These are phyloP conservation scores for Hirudo medicinalis DNA, from an alignment of 1,140 invertebrate genomes.

Conservation along the genomic window DNA sequence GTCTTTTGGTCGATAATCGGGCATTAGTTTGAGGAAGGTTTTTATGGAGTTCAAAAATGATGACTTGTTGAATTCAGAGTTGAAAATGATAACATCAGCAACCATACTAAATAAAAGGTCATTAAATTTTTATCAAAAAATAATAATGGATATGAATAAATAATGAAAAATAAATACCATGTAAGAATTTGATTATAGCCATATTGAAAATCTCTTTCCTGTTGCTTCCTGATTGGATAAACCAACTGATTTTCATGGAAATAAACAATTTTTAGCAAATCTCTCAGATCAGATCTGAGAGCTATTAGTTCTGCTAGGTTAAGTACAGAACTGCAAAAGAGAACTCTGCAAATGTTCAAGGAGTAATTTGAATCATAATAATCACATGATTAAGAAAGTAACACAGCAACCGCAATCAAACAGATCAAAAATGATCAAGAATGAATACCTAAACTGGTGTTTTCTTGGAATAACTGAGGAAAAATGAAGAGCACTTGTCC, in stretches of 20 bases:
- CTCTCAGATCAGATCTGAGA: constrained; percentile 50
- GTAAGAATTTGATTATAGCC: constrained; percentile 62
- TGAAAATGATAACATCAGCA: constrained; percentile 58
- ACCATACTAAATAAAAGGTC: constrained; percentile 47
- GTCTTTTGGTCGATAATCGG: constrained; percentile 49
- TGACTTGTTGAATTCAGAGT: constrained; percentile 55
- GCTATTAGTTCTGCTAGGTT: constrained; percentile 58
- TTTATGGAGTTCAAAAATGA: constrained; percentile 54
- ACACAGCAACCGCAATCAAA: background rate
- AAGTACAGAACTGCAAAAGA: constrained; percentile 60
- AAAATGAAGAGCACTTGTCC: constrained; percentile 54
- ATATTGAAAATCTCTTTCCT: constrained; percentile 62
- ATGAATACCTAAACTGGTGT: constrained; percentile 41
- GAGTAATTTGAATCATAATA: background rate
- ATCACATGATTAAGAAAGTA: constrained; percentile 15
- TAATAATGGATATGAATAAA: too few relatives aligned
- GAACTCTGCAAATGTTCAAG: constrained; percentile 35
- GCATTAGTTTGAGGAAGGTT: constrained; percentile 53
- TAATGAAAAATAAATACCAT: constrained; percentile 43
- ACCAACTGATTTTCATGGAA: constrained; percentile 67
- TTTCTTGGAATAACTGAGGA: constrained; percentile 48
- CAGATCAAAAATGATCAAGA: background rate
- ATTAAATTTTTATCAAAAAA: background rate
- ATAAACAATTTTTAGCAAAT: constrained; percentile 54
- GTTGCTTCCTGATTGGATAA: constrained; percentile 54